phyloP scores from a whole-genome alignment of 2,888 invertebrate genomes.

The Cacoxenus indagator region DNA sequence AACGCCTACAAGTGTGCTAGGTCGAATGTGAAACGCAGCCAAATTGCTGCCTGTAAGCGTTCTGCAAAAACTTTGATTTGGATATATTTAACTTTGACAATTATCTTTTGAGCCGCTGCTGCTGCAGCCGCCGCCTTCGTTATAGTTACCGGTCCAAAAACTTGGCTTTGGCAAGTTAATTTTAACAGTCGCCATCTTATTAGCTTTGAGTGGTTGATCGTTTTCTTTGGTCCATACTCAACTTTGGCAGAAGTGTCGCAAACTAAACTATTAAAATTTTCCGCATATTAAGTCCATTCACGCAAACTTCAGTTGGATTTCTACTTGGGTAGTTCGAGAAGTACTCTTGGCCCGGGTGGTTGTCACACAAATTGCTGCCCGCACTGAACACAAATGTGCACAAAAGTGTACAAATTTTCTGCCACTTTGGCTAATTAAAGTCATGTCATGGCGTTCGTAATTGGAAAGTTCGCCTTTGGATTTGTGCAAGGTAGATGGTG shows the following conservation, averaged over 20 bases:
- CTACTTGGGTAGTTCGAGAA: not conserved
- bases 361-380: not conserved
- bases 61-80: not conserved
- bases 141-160: slow-evolving; percentile 32
- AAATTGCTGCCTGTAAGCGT: not conserved
- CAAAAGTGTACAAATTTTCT: not conserved
- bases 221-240: slow-evolving; percentile 37
- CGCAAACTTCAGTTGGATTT: slow-evolving; percentile 16
- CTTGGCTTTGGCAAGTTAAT: slow-evolving; percentile 5
- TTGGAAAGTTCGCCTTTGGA: not conserved
- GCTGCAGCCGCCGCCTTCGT: not conserved
- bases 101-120: slow-evolving; percentile 7
- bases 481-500: too few relatives aligned
- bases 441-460: not conserved
- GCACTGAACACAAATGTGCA: not conserved
- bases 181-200: slow-evolving; percentile 19
- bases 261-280: slow-evolving; percentile 52
- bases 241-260: not conserved
- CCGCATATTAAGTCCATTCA: slow-evolving; percentile 54
- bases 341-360: not conserved
- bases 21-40: not conserved
- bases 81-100: slow-evolving; percentile 17
- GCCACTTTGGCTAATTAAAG: slow-evolving; percentile 7
- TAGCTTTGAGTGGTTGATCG: slow-evolving; percentile 32
- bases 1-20: slow-evolving; percentile 34